Base-by-base conservation (phyloP, 2,797 vertebrate genomes). In the Okamejei kenojei region DNA sequence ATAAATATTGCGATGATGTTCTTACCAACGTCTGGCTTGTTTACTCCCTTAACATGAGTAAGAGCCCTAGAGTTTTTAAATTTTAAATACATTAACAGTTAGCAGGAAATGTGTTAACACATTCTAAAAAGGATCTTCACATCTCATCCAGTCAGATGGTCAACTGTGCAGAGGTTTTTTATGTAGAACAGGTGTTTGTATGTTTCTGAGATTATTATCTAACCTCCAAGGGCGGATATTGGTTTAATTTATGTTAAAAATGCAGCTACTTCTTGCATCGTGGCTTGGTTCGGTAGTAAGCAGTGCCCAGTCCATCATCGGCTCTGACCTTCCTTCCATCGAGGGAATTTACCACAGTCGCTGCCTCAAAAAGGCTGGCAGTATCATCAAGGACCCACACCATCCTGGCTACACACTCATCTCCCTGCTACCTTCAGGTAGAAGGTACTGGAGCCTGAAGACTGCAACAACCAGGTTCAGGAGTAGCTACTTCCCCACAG, bases 1-100 rank as follows among this genome's bases (percentile, higher is more conserved):
- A 88, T 88, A 88, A 88, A 88, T 19, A 68, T 88, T 88, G 84
- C 35, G n/a, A 68, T 88, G n/a, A 68, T 68, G 1, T 68, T 65
- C 29, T 63, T 29, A 7, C 17, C 17, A 21, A 9, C 58, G 80
- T 58, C 45, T 82, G 23, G 45, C 80, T 58, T 13, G 9, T 58
- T 23, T 82, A 58, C 7, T 68, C 61, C 29, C 29, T 88, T 32
- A n/a, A 7, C n/a, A 32, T 9, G 5, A 32, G 15, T 78, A 35
- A 32, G 11, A 17, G 32, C 77, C 13, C 77, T 7, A 15, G 77
- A 88, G 84, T 68, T 88, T 68, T 35, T 13, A 35, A 35, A 63
- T 65, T 86, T 86, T 29, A 65, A 21, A 88, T 68, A 68, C 35
- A 68, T 65, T 82, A 61, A 84, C 23, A 84, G 38, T 21, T 86